Evolutionary conservation across 1,140 invertebrate species (phyloP), one percentile per base, ranked within the genome.

Genomic region (Calliopsis andreniformis): DNA sequence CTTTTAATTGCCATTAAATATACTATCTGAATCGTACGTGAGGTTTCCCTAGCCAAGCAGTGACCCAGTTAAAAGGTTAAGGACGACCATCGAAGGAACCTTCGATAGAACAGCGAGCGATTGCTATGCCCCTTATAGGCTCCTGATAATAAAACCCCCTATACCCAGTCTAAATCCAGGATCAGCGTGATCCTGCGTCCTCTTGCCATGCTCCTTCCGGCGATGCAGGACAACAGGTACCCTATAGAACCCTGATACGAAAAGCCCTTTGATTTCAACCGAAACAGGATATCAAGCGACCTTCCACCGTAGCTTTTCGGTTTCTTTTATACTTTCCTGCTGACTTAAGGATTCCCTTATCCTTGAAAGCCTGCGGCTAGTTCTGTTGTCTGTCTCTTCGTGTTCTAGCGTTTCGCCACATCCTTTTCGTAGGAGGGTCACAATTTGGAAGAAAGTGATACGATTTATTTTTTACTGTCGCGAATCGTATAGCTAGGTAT

Each of bases 291-390:
- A 58, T 39, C 66, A 58, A 30, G 45, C 66, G 73, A 61, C 53
- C 63, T 62, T 53, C 51, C 59, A 59, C 66, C 39, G 62, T 78
- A 66, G 64, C 75, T 75, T 81, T 80, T 81, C 79, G 76, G 61
- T 78, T 81, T 71, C 83, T 78, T 85, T 89, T 76, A 87, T 90
- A 80, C 72, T 87, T 78, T 78, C 89, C 89, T 89, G 88, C 69
- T 90, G 86, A 80, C 79, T 87, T 85, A 89, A 89, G 88, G 88
- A 91, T 87, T 89, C 88, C 80, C 68, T 84, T 87, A 89, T 89
- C 89, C 88, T 91, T 89, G 83, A 80, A 87, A 82, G 72, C 59
- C 70, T 69, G 30, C 64, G 61, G 73, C 25, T 45, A 68, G 51
- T 83, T 64, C 72, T 72, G n/a, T 14, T 55, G 16, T 28, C 64